Percentiles rank a stretch among this genome's conserved stretches.
These are phyloP conservation scores for Pheosia tremula DNA, from an alignment of 2,888 invertebrate species.

Conservation along the genomic window DNA sequence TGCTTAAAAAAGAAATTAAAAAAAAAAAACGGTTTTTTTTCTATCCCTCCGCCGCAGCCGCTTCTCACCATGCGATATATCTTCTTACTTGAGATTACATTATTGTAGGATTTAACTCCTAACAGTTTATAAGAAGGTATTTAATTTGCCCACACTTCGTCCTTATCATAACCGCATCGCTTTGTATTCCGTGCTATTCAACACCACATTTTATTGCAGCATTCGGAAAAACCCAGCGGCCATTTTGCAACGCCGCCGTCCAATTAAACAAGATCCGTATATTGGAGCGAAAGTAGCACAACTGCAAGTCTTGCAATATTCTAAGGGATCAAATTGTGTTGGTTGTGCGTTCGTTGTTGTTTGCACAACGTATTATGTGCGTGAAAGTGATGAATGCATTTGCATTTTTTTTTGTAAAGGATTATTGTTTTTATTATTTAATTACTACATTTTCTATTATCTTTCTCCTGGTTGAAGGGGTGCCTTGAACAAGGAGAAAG, in stretches of 20 bases:
- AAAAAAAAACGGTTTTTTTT: too few species aligned
- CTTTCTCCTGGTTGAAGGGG: too few species aligned
- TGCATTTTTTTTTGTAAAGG: conserved; percentile 27
- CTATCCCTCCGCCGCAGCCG: too few species aligned
- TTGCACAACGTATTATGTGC: conserved; percentile 32
- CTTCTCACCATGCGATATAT: too few species aligned
- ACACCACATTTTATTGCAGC: conserved; percentile 41
- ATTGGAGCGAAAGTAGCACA: conserved; percentile 4
- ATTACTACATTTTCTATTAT: too few species aligned
- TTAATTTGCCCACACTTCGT: neutral
- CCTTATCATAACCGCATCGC: conserved; percentile 18
- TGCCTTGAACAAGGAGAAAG: too few species aligned
- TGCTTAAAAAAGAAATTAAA: too few species aligned
- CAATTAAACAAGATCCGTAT: conserved; percentile 22
- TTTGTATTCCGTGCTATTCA: conserved; percentile 36
- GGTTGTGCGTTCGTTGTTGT: conserved; percentile 16
- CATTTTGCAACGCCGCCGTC: conserved; percentile 13
- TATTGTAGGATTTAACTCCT: too few species aligned
- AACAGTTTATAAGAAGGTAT: neutral
- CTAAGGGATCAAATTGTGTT: conserved; percentile 18
- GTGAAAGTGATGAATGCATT: conserved; percentile 45
- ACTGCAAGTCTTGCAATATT: conserved; percentile 2
- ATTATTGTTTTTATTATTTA: conserved; percentile 15
- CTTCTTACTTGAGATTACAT: too few species aligned
- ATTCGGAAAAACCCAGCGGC: conserved; percentile 39